These are phyloP conservation scores for Siniperca chuatsi DNA, from an alignment of 2,113 vertebrate species.

Conservation along the genomic window DNA sequence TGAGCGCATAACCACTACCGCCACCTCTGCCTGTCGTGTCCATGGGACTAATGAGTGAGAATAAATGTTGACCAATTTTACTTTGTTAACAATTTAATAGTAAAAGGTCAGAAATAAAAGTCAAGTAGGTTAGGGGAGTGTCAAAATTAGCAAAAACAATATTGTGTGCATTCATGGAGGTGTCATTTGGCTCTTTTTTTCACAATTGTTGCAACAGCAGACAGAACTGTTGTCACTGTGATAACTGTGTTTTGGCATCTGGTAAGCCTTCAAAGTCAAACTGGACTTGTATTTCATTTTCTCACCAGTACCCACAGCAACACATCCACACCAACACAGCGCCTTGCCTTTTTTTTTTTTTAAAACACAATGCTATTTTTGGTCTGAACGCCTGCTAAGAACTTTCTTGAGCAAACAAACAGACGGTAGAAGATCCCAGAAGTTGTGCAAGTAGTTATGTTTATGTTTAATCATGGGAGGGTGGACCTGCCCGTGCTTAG, in stretches of 20 bases:
- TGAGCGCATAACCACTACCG: background rate
- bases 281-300: slow-evolving; percentile 5
- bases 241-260: background rate
- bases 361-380: slow-evolving; percentile 34
- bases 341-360: background rate
- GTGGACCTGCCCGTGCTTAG: slow-evolving; percentile 3
- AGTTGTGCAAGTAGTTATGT: slow-evolving; percentile 33
- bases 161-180: background rate
- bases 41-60: background rate
- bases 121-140: background rate
- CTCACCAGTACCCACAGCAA: slow-evolving; percentile 31
- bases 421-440: slow-evolving; percentile 10
- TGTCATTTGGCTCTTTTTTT: background rate
- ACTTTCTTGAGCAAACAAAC: slow-evolving; percentile 38
- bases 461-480: slow-evolving; percentile 34
- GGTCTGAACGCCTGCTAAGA: slow-evolving; percentile 17
- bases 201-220: background rate
- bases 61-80: slow-evolving; percentile 15
- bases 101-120: background rate
- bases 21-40: slow-evolving; percentile 1
- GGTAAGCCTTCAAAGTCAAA: slow-evolving; percentile 11
- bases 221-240: background rate
- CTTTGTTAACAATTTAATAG: background rate
- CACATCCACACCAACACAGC: background rate
- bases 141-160: background rate